Evolutionary conservation across 2,888 invertebrate genomes (phyloP), one percentile per base, ranked within the genome.

Genomic region (Dione vanillae): DNA sequence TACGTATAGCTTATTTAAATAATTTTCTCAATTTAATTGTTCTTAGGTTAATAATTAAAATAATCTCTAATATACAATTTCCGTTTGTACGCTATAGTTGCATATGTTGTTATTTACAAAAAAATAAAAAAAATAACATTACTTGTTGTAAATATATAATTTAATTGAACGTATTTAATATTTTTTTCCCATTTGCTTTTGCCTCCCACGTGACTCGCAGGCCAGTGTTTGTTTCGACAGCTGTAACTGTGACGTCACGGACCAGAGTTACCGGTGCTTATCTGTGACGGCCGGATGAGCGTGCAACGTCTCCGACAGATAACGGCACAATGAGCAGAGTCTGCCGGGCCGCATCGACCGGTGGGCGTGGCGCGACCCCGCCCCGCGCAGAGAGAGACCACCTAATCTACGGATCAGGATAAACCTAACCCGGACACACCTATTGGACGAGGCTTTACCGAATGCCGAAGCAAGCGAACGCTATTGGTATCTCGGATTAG

Each of bases 341-440:
- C 73, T 75, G 78, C 73, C 75, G 75, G 75, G 83, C 84, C 85
- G 82, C 90, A 91, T 92, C 91, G 92, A 92, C 90, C 92, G 91
- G 89, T 88, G 83, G 92, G 92, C 92, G 91, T 90, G 91, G 87
- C 86, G 77, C 76, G 85, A 85, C 89, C 88, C 90, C 91, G 90
- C 92, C 92, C 83, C 86, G 87, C 79, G 78, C 83, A 81, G 86
- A 86, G 85, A 85, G 87, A 87, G 87, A 87, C 80, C 88, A 85
- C 80, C 90, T 93, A 92, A 93, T 93, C 93, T 90, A 78, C 79
- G 91, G 90, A 91, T 93, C 92, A 87, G 92, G 92, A 92, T 92
- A 88, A 91, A 86, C 86, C 86, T 91, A 88, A 90, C 82, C 85
- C 88, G 78, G 79, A 78, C 82, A 84, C 84, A 83, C 85, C 85